A percentile compares a stretch with the other conserved stretches of the same genome.
Evolutionary conservation across 2,797 vertebrate species (phyloP).

Genomic region (Balearica regulorum): DNA sequence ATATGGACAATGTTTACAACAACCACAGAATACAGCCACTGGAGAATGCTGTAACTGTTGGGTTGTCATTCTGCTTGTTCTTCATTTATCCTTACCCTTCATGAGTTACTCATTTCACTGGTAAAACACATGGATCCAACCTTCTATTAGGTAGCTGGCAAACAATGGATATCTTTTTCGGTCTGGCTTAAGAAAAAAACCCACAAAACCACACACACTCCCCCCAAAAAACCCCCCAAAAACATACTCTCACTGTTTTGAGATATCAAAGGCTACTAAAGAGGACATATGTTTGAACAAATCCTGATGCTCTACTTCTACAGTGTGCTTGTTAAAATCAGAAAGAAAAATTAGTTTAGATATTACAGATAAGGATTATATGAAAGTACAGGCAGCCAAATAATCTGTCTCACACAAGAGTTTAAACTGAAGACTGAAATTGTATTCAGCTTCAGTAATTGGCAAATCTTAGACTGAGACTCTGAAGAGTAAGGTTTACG

Average conservation of each 20-base stretch:
- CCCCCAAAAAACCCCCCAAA: not conserved
- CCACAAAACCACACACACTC: not conserved
- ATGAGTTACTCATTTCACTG: not conserved
- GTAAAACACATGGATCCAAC: not conserved
- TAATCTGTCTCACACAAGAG: not conserved
- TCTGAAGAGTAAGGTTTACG: not conserved
- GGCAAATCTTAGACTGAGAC: not conserved
- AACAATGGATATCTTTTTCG: not conserved
- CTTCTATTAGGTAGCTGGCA: not conserved
- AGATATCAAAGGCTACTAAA: not conserved
- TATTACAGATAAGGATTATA: not conserved
- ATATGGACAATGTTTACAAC: not conserved
- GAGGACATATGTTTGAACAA: not conserved
- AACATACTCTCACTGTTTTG: not conserved
- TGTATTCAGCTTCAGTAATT: not conserved
- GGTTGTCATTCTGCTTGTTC: not conserved
- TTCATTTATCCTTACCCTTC: fast-evolving
- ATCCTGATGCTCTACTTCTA: not conserved
- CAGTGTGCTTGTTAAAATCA: not conserved
- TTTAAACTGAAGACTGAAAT: not conserved
- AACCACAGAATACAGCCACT: not conserved
- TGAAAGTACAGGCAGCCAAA: not conserved
- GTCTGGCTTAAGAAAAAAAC: not conserved
- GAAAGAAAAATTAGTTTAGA: not conserved
- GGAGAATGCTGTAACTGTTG: not conserved